Conservation (phyloP, 2,888 invertebrate genomes). For the Balanococcus diminutus region DNA sequence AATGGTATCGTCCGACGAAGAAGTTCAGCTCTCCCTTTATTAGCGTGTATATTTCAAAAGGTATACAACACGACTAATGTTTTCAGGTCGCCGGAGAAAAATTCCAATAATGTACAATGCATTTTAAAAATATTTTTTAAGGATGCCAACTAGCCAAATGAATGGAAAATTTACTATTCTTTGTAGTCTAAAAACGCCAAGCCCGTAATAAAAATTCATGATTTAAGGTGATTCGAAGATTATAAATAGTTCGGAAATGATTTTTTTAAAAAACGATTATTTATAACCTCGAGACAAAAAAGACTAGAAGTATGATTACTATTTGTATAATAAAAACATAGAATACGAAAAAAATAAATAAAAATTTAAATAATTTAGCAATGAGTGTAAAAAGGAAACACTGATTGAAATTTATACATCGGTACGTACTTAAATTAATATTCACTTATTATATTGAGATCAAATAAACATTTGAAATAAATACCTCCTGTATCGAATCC, state of each 20-base stretch:
- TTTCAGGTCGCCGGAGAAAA: not conserved
- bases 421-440: not conserved
- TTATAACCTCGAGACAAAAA: not conserved
- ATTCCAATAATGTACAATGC: not conserved
- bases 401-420: not conserved
- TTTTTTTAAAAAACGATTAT: not conserved
- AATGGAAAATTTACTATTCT: not conserved
- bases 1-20: not conserved
- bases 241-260: not conserved
- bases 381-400: not conserved
- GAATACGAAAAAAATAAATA: slow-evolving; percentile 5
- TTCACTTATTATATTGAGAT: slow-evolving; percentile 42
- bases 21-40: not conserved
- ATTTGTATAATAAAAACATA: not conserved
- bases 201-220: not conserved
- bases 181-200: not conserved
- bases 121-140: not conserved
- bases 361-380: slow-evolving; percentile 2
- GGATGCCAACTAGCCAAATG: not conserved
- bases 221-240: not conserved
- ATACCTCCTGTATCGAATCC: slow-evolving; percentile 18
- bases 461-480: slow-evolving; percentile 34
- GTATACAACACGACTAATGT: not conserved
- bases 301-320: not conserved
- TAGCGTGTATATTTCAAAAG: not conserved